Evolutionary conservation across 2,113 vertebrate species (phyloP).

Genomic region (Aegotheles bennettii): DNA sequence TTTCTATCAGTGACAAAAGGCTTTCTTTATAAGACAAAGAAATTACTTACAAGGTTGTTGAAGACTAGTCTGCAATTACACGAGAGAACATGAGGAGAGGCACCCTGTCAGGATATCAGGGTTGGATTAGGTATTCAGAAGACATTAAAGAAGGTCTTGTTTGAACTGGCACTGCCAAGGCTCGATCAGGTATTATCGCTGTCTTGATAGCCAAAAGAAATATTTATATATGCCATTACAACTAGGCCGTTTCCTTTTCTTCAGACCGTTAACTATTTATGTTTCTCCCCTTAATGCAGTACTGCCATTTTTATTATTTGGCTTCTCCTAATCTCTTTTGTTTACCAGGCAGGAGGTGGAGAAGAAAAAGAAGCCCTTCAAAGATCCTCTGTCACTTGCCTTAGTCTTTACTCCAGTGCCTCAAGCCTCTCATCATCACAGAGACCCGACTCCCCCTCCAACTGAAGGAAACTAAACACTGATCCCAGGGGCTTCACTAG

Average conservation of each 20-base stretch:
- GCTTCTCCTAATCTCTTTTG: background rate
- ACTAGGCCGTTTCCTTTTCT: background rate
- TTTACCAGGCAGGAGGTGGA: background rate
- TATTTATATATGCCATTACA: constrained; percentile 4
- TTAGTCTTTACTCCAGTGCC: background rate
- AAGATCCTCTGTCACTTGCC: background rate
- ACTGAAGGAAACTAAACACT: background rate
- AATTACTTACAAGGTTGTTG: background rate
- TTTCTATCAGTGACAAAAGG: constrained; percentile 26
- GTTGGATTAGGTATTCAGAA: background rate
- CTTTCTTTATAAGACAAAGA: constrained; percentile 11
- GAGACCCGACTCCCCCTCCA: background rate
- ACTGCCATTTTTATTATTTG: background rate
- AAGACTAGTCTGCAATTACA: background rate
- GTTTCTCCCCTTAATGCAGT: background rate
- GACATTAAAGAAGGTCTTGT: background rate
- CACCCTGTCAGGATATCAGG: background rate
- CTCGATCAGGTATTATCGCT: background rate
- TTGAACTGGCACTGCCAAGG: constrained; percentile 3
- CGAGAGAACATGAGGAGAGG: background rate
- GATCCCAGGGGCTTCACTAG: background rate
- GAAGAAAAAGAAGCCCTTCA: background rate
- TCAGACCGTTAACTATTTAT: background rate
- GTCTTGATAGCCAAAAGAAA: constrained; percentile 29
- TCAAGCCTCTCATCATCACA: background rate